Evolutionary conservation across 2,113 vertebrate species (phyloP).

Genomic region (Coracopsis vasa): DNA sequence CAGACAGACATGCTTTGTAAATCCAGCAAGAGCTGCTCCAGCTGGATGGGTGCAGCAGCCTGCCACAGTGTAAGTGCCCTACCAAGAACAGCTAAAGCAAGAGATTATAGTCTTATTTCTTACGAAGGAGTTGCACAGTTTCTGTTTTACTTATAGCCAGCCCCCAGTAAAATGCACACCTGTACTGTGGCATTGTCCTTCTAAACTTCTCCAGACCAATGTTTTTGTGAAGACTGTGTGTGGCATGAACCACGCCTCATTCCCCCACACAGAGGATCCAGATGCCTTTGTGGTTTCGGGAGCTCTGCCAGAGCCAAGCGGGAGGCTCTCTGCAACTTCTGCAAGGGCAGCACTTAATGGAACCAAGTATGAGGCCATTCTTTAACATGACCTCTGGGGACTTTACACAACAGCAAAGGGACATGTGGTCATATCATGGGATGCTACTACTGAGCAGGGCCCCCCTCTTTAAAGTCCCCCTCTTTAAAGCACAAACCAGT

Average conservation of each 20-base stretch:
- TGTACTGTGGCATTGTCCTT: not conserved
- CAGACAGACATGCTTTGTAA: not conserved
- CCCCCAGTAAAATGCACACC: not conserved
- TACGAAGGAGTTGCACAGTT: not conserved
- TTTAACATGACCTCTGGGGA: not conserved
- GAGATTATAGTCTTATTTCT: not conserved
- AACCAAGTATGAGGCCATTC: not conserved
- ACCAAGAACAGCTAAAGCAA: not conserved
- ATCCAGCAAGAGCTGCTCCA: not conserved
- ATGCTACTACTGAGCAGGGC: not conserved
- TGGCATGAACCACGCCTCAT: not conserved
- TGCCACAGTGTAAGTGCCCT: not conserved
- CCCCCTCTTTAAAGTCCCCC: too few relatives aligned
- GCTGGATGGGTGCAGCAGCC: not conserved
- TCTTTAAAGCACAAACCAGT: not conserved
- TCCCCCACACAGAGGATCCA: not conserved
- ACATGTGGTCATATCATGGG: not conserved
- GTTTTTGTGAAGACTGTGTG: not conserved
- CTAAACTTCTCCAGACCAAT: not conserved
- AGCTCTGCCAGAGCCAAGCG: not conserved
- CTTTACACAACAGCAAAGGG: not conserved
- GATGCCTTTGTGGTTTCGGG: slow-evolving; percentile 1
- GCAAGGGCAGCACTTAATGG: not conserved
- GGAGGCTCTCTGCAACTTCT: not conserved
- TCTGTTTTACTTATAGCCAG: not conserved